Evolutionary conservation across 2,888 invertebrate species (phyloP).

Genomic region (Syritta pipiens): DNA sequence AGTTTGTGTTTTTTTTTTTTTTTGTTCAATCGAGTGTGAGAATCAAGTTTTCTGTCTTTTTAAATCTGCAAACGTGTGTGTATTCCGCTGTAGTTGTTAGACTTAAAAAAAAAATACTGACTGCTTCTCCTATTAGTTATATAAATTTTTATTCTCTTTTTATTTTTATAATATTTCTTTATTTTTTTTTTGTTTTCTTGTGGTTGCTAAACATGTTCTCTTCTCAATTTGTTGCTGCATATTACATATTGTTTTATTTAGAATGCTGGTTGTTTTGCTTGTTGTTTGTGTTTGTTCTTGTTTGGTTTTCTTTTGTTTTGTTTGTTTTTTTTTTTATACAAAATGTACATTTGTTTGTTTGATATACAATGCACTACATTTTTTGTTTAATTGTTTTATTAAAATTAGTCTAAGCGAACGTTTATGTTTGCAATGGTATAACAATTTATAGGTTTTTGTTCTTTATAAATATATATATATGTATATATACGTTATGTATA

Average conservation of each 20-base stretch:
- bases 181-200: too few relatives aligned
- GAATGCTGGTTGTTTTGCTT: constrained; percentile 51
- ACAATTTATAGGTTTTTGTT: constrained; percentile 47
- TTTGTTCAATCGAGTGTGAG: too few relatives aligned
- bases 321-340: constrained; percentile 51
- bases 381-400: too few relatives aligned
- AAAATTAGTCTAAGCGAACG: constrained; percentile 64
- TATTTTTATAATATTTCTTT: too few relatives aligned
- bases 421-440: constrained; percentile 64
- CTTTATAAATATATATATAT: constrained; percentile 31
- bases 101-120: too few relatives aligned
- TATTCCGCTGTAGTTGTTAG: too few relatives aligned
- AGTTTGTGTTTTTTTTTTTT: background rate
- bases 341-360: constrained; percentile 57
- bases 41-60: too few relatives aligned
- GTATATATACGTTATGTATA: constrained; percentile 2
- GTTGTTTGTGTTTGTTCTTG: background rate
- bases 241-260: constrained; percentile 32
- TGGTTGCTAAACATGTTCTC: too few relatives aligned
- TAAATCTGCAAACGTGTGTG: too few relatives aligned
- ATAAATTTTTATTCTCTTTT: too few relatives aligned
- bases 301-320: too few relatives aligned
- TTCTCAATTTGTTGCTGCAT: background rate
- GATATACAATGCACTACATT: constrained; percentile 66
- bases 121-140: too few relatives aligned